A percentile compares a stretch with the other conserved stretches of the same genome.
phyloP scores from a whole-genome alignment of 2,888 invertebrate genomes.

The Stramonita haemastoma region DNA sequence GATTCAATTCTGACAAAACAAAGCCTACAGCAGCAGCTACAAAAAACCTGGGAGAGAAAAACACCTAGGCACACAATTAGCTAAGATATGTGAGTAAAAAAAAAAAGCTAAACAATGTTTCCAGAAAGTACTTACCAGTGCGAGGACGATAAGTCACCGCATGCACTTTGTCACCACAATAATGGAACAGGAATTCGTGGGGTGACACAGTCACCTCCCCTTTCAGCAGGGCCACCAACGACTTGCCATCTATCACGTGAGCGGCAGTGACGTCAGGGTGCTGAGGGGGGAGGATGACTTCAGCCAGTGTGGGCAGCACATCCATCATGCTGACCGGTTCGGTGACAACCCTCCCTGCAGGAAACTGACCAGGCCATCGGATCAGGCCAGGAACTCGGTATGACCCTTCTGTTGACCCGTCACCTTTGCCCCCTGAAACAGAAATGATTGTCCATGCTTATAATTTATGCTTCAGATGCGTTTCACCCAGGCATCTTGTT shows the following conservation, averaged over 20 bases:
- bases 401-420: slow-evolving; percentile 76
- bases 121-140: slow-evolving; percentile 50
- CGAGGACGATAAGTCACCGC: slow-evolving; percentile 67
- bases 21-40: no score
- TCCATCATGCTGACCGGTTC: slow-evolving; percentile 76
- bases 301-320: slow-evolving; percentile 72
- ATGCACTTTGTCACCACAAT: slow-evolving; percentile 73
- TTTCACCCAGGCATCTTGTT: not conserved
- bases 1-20: no score
- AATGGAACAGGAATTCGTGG: slow-evolving; percentile 75
- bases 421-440: slow-evolving; percentile 71
- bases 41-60: no score
- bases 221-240: slow-evolving; percentile 71
- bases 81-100: no score
- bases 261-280: slow-evolving; percentile 54
- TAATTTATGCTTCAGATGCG: not conserved
- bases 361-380: slow-evolving; percentile 70
- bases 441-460: not conserved
- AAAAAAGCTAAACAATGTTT: no score
- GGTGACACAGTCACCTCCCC: slow-evolving; percentile 55
- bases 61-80: no score
- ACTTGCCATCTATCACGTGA: slow-evolving; percentile 69
- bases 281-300: slow-evolving; percentile 55
- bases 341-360: slow-evolving; percentile 60
- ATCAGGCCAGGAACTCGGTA: slow-evolving; percentile 75